Evolutionary conservation across 2,113 vertebrate species (phyloP).

Genomic region (Lampris incognitus): DNA sequence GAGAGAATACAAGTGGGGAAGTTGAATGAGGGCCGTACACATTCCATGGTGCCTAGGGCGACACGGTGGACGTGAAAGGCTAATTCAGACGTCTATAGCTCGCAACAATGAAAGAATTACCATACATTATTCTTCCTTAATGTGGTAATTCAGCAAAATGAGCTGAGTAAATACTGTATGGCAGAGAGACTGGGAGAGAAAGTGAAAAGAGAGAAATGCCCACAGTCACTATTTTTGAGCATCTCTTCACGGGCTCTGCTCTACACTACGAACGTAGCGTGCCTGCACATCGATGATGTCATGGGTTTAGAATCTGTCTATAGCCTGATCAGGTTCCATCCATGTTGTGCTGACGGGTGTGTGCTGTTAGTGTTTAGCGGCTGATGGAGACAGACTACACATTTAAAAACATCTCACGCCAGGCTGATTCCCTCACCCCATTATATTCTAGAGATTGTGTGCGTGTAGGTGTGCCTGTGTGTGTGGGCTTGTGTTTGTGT

Average conservation of each 20-base stretch:
- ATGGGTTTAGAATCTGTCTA: background rate
- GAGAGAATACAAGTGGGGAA: background rate
- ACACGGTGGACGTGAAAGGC: constrained; percentile 53
- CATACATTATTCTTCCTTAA: constrained; percentile 47
- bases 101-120: constrained; percentile 55
- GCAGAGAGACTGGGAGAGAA: constrained; percentile 2
- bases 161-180: constrained; percentile 35
- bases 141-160: constrained; percentile 47
- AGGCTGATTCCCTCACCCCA: constrained; percentile 68
- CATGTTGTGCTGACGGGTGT: constrained; percentile 3
- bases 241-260: background rate
- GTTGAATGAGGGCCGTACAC: constrained; percentile 44
- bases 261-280: background rate
- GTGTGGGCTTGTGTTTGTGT: constrained; percentile 28
- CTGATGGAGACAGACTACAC: constrained; percentile 55
- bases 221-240: background rate
- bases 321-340: background rate
- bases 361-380: constrained; percentile 55
- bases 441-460: constrained; percentile 64
- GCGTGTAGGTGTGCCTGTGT: background rate
- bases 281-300: constrained; percentile 20
- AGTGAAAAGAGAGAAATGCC: background rate
- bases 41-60: constrained; percentile 66
- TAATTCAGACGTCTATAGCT: constrained; percentile 56
- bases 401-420: constrained; percentile 70